Percentiles rank a stretch among this genome's conserved stretches.
phyloP scores from a whole-genome alignment of 2,113 vertebrate genomes.

The Tyto alba region DNA sequence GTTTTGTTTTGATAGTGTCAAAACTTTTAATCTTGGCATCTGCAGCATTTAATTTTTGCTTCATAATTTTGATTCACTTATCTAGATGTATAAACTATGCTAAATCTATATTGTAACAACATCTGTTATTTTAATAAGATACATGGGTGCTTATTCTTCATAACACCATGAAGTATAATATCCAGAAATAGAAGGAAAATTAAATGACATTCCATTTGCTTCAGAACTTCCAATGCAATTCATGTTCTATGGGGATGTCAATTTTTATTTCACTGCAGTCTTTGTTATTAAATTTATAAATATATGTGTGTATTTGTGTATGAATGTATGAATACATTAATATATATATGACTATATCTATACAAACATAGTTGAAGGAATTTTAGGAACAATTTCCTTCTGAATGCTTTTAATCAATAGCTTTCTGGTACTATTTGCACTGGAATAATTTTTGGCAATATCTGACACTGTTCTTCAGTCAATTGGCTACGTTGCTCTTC shows the following conservation, averaged over 20 bases:
- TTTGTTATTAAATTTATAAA: neutral
- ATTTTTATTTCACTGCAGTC: neutral
- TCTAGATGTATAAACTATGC: neutral
- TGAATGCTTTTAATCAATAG: neutral
- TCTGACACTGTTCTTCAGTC: neutral
- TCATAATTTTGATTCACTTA: neutral
- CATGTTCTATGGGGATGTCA: neutral
- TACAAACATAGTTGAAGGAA: neutral
- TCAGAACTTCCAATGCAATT: neutral
- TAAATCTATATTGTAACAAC: neutral
- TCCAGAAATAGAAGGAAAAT: neutral
- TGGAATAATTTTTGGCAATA: neutral
- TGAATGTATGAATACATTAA: neutral
- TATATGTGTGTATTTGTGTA: neutral
- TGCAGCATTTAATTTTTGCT: neutral
- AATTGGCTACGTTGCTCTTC: neutral
- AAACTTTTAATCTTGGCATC: neutral
- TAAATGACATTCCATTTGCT: neutral
- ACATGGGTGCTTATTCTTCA: neutral
- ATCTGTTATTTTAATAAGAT: neutral
- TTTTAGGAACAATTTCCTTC: neutral
- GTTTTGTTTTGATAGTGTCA: neutral
- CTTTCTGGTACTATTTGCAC: neutral
- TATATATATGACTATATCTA: neutral
- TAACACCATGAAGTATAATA: neutral